Percentiles rank a stretch among this genome's conserved stretches.
Evolutionary conservation across 1,140 invertebrate species (phyloP).

Genomic region (Neodiprion pinetum): DNA sequence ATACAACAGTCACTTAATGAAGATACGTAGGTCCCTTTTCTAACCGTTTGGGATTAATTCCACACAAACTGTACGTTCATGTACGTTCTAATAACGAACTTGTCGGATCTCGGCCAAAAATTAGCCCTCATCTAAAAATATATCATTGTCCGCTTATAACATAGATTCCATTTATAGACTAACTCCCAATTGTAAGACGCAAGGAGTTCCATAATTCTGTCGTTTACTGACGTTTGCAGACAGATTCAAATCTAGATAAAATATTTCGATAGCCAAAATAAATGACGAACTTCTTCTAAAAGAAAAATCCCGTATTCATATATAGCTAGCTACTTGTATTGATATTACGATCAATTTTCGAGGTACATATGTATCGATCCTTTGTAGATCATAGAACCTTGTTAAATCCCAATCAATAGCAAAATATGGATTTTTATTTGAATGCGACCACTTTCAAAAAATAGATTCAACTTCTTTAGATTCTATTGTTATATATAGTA

Average conservation of each 20-base stretch:
- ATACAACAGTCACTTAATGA: background rate
- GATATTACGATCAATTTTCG: conserved; percentile 57
- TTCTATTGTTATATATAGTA: conserved; percentile 46
- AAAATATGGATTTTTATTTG: conserved; percentile 56
- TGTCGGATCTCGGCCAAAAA: background rate
- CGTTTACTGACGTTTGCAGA: background rate
- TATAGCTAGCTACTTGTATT: conserved; percentile 47
- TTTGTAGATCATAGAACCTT: conserved; percentile 51
- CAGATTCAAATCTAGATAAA: background rate
- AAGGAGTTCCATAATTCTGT: background rate
- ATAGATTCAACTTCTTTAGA: conserved; percentile 60
- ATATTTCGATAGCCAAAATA: conserved; percentile 47
- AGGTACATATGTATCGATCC: conserved; percentile 58
- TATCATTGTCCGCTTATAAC: background rate
- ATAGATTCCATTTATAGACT: background rate
- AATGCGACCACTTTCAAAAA: conserved; percentile 54
- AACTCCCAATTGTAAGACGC: background rate
- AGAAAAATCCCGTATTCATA: conserved; percentile 47
- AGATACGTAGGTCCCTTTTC: background rate
- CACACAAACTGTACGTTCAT: conserved; percentile 2
- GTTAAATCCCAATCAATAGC: conserved; percentile 50
- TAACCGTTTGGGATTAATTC: background rate
- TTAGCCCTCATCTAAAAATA: background rate
- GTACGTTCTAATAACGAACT: background rate
- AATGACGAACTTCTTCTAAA: conserved; percentile 54